phyloP scores from a whole-genome alignment of 1,140 invertebrate species.

The Heliconius hermathena region DNA sequence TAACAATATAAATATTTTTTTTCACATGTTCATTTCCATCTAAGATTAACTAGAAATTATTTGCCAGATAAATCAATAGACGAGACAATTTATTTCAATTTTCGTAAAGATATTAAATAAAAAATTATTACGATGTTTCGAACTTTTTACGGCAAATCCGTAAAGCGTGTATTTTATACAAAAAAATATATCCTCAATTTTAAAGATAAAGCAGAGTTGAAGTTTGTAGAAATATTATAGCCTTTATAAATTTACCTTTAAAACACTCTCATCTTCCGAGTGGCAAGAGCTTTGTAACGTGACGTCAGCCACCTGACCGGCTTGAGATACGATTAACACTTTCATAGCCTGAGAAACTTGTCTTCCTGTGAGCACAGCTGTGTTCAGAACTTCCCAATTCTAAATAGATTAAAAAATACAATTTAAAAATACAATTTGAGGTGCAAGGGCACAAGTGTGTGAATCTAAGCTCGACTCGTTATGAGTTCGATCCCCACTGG shows the following conservation, averaged over 20 bases:
- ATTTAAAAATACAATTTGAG: no score
- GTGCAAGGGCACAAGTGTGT: no score
- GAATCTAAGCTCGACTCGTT: no score
- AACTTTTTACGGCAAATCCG: no score
- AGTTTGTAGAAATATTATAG: not conserved
- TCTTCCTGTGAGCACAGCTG: constrained; percentile 95
- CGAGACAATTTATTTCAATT: no score
- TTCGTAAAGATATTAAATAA: no score
- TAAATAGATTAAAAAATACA: constrained; percentile 63
- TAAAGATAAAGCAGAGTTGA: not conserved
- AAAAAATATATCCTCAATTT: not conserved
- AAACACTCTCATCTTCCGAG: constrained; percentile 96
- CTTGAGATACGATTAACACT: constrained; percentile 96
- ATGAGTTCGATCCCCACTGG: no score
- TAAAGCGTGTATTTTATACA: not conserved
- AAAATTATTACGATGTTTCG: no score
- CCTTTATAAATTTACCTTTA: constrained; percentile 88
- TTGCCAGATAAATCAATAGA: no score
- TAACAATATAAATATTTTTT: no score
- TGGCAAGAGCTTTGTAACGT: constrained; percentile 97
- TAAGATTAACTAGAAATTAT: no score
- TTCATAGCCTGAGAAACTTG: constrained; percentile 97
- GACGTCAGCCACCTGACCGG: constrained; percentile 96
- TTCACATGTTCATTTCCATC: no score
- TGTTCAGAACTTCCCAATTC: constrained; percentile 98